These are phyloP conservation scores for Stichopus chloronotus DNA, from an alignment of 35 echinoderm and acorn worm species.

Conservation along the genomic window DNA sequence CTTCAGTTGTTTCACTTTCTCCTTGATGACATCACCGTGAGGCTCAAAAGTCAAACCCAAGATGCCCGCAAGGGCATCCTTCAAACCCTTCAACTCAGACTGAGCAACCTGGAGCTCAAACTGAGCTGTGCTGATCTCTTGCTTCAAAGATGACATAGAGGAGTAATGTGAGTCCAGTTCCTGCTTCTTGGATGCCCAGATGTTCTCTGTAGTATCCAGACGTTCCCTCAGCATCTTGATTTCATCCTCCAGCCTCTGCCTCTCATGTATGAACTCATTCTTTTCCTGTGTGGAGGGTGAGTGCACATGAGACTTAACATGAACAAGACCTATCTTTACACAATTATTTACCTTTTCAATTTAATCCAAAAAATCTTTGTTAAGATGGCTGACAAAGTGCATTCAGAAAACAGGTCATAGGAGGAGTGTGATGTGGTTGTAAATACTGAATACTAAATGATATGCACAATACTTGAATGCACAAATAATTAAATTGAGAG, in stretches of 20 bases:
- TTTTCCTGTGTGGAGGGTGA: slow-evolving; percentile 58
- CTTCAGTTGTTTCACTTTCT: slow-evolving; percentile 74
- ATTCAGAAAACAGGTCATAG: too few species aligned
- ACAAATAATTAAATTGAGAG: too few species aligned
- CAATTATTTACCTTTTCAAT: not conserved
- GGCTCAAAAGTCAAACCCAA: slow-evolving; percentile 55
- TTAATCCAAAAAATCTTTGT: too few species aligned
- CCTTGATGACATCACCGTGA: slow-evolving; percentile 77
- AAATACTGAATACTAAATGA: too few species aligned
- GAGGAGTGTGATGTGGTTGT: too few species aligned
- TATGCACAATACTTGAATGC: too few species aligned
- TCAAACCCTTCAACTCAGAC: slow-evolving; percentile 81
- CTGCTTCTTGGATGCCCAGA: slow-evolving; percentile 56
- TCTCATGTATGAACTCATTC: slow-evolving; percentile 61
- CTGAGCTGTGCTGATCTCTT: slow-evolving; percentile 69
- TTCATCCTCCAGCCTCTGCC: slow-evolving; percentile 75
- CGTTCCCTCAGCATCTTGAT: slow-evolving; percentile 74
- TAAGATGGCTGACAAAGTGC: too few species aligned
- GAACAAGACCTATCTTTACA: not conserved
- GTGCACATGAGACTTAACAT: not conserved
- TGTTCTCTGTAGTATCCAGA: slow-evolving; percentile 68
- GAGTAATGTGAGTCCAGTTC: slow-evolving; percentile 78
- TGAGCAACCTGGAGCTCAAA: slow-evolving; percentile 82
- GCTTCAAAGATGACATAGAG: slow-evolving; percentile 54
- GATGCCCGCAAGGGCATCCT: slow-evolving; percentile 81